phyloP scores from a whole-genome alignment of 2,797 vertebrate genomes.

The Oreortyx pictus region DNA sequence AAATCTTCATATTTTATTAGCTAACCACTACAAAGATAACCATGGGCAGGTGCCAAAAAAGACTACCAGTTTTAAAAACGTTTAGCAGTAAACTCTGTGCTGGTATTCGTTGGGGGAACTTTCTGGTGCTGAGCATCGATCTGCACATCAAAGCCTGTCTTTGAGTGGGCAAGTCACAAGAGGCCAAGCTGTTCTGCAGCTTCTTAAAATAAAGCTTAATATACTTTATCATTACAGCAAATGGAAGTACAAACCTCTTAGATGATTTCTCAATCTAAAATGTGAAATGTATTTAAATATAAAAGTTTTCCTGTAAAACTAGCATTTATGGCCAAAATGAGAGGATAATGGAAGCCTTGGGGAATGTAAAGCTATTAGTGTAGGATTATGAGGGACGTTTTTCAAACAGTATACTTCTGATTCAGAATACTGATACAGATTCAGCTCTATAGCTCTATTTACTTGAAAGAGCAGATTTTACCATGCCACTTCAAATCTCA shows the following conservation, averaged over 20 bases:
- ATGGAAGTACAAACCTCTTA: conserved; percentile 54
- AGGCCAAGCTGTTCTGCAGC: conserved; percentile 2
- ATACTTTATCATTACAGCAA: conserved; percentile 36
- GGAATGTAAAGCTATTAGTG: conserved; percentile 15
- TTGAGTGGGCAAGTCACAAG: conserved; percentile 1
- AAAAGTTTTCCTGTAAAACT: conserved; percentile 10
- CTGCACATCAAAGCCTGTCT: conserved; percentile 13
- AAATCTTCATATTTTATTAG: conserved; percentile 22
- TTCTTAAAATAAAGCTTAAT: conserved; percentile 59
- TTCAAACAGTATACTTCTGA: neutral
- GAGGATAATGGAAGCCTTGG: conserved; percentile 28
- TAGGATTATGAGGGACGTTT: neutral
- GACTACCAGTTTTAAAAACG: neutral
- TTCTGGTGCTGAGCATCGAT: neutral
- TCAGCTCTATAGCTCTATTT: neutral
- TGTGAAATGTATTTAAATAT: conserved; percentile 53
- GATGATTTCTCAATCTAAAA: conserved; percentile 55
- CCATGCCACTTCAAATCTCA: neutral
- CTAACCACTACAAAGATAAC: conserved; percentile 12
- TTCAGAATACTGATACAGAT: neutral
- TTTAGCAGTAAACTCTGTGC: neutral
- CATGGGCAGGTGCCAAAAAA: conserved; percentile 30
- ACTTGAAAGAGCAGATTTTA: neutral
- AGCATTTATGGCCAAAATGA: conserved; percentile 11
- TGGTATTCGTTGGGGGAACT: neutral